Evolutionary conservation across 1,140 invertebrate genomes (phyloP), one percentile per base, ranked within the genome.

Genomic region (Atta colombica): DNA sequence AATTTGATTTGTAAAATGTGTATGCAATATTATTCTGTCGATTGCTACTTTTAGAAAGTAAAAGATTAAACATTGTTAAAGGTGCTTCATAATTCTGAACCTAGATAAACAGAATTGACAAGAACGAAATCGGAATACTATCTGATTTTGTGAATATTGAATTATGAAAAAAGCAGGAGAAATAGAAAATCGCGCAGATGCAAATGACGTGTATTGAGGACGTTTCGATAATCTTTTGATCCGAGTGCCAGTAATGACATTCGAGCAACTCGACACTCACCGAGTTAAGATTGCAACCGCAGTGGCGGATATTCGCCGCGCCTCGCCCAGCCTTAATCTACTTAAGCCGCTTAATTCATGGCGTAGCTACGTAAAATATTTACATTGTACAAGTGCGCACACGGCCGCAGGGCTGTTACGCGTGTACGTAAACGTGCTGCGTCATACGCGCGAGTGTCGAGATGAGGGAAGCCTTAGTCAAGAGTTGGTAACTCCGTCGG

Each of bases 331-430:
- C 92, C 90, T 93, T 95, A 94, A 95, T 95, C 94, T 92, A 93
- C 88, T 94, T 93, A 93, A 94, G 88, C 93, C 92, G 93, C 91
- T 95, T 95, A 95, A 95, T 95, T 95, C 91, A 93, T 87, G 81
- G 92, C 92, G 90, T 92, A 94, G 93, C 93, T 95, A 93, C 93
- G 94, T 95, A 93, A 95, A 95, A 95, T 95, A 95, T 95, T 95
- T 95, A 95, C 92, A 92, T 90, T 91, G 87, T 89, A 91, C 82
- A 63, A 77, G 69, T 68, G 78, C 53, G 51, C 12, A 53, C 16
- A 61, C 21, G 53, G 25, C 66, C 8, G 21, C 69, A 85, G 89
- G 87, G 89, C 66, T 68, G 84, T 89, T 69, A 81, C 58, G 45
- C 65, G 71, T 86, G 58, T 86, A 87, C 69, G 88, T 81, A 77